These are phyloP conservation scores for Hippoglossus hippoglossus DNA, from an alignment of 2,797 vertebrate species.

Conservation along the genomic window DNA sequence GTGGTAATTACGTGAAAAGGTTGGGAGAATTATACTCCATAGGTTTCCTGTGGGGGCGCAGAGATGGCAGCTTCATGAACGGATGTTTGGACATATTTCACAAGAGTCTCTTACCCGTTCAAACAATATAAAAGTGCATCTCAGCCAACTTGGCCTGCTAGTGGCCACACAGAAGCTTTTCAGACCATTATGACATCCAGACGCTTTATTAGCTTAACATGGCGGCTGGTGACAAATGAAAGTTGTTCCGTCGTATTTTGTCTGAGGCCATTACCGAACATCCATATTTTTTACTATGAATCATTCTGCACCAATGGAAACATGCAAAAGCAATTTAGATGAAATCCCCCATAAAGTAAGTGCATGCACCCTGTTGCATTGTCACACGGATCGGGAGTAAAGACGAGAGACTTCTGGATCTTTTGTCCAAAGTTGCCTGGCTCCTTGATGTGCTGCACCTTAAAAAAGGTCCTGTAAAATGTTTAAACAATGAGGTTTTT, in stretches of 20 bases:
- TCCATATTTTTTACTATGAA: background rate
- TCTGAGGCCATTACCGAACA: background rate
- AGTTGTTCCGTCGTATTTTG: conserved; percentile 8
- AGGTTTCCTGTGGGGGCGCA: background rate
- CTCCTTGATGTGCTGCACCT: background rate
- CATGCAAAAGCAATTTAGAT: background rate
- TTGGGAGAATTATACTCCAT: background rate
- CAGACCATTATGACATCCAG: background rate
- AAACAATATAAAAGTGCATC: background rate
- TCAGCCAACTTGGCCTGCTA: background rate
- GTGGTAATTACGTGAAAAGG: conserved; percentile 35
- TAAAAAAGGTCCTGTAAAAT: background rate
- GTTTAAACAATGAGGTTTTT: background rate
- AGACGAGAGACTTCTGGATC: conserved; percentile 21
- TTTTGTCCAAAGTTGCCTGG: background rate
- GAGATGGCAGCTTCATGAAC: conserved; percentile 28
- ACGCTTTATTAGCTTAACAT: conserved; percentile 22
- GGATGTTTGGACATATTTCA: conserved; percentile 26
- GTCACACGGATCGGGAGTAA: background rate
- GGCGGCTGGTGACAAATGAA: conserved; percentile 8
- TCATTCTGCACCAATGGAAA: background rate
- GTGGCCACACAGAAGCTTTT: conserved; percentile 5
- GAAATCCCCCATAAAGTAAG: background rate
- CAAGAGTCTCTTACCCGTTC: background rate
- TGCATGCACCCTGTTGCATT: conserved; percentile 27